Evolutionary conservation across 1,140 invertebrate genomes (phyloP).

Genomic region (Bathynomus jamesi): DNA sequence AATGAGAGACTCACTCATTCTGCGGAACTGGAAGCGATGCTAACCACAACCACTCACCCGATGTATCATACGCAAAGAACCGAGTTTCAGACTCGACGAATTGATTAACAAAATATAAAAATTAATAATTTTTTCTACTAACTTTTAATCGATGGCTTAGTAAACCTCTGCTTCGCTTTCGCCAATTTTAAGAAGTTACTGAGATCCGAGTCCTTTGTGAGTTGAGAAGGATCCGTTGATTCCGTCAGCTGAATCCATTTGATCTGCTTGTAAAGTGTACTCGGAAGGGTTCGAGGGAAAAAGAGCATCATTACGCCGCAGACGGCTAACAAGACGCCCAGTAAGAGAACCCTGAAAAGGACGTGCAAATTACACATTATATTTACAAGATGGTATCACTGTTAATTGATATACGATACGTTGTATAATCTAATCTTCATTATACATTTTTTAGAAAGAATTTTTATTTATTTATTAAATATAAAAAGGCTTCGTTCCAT

Average conservation of each 20-base stretch:
- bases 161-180: slow-evolving; percentile 5
- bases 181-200: background rate
- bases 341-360: slow-evolving; percentile 6
- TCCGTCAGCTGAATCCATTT: background rate
- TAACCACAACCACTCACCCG: too few species aligned
- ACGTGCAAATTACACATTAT: background rate
- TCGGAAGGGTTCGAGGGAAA: slow-evolving; percentile 5
- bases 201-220: background rate
- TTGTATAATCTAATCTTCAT: too few species aligned
- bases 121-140: background rate
- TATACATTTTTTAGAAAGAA: too few species aligned
- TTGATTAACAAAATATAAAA: too few species aligned
- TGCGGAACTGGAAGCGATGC: too few species aligned
- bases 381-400: too few species aligned
- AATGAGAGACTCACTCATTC: too few species aligned
- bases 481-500: too few species aligned
- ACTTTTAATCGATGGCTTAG: slow-evolving; percentile 15
- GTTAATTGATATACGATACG: too few species aligned
- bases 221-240: background rate
- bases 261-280: slow-evolving; percentile 6
- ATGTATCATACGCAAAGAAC: background rate
- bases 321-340: background rate
- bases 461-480: too few species aligned
- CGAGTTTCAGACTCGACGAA: background rate
- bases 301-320: slow-evolving; percentile 11